phyloP scores from a whole-genome alignment of 2,113 vertebrate genomes.

The Platichthys stellatus region DNA sequence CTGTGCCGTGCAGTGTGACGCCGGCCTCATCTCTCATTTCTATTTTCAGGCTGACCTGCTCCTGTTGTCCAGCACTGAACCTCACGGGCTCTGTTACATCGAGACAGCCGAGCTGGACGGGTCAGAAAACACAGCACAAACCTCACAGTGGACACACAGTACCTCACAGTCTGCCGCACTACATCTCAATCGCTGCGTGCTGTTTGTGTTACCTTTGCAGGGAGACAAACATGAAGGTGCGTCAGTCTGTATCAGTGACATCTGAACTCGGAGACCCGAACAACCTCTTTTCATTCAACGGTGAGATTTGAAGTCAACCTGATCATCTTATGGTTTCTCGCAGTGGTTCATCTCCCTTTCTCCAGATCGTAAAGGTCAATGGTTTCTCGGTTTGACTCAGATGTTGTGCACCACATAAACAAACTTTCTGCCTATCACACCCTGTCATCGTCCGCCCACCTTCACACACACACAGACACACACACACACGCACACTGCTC shows the following conservation, averaged over 20 bases:
- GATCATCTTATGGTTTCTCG: no score
- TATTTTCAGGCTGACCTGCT: slow-evolving; percentile 92
- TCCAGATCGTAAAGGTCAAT: slow-evolving; percentile 2
- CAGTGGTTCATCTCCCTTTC: neutral
- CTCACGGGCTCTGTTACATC: slow-evolving; percentile 95
- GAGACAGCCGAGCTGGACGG: slow-evolving; percentile 97
- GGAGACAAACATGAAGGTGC: slow-evolving; percentile 97
- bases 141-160: neutral
- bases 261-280: slow-evolving; percentile 86
- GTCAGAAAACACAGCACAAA: slow-evolving; percentile 75
- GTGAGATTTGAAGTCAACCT: slow-evolving; percentile 73
- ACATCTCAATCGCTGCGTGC: slow-evolving; percentile 35
- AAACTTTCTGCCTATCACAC: slow-evolving; percentile 26
- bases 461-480: slow-evolving; percentile 43
- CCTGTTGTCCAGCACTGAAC: slow-evolving; percentile 94
- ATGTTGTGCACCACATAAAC: neutral
- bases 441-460: slow-evolving; percentile 48
- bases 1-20: no score
- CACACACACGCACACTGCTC: slow-evolving; percentile 22
- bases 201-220: slow-evolving; percentile 75
- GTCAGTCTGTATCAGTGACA: slow-evolving; percentile 90
- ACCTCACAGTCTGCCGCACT: slow-evolving; percentile 18
- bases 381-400: slow-evolving; percentile 13
- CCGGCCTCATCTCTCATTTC: slow-evolving; percentile 23
- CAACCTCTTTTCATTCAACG: slow-evolving; percentile 88